These are phyloP conservation scores for Harlomillsia oculata DNA, from an alignment of 1,140 invertebrate species.

Conservation along the genomic window DNA sequence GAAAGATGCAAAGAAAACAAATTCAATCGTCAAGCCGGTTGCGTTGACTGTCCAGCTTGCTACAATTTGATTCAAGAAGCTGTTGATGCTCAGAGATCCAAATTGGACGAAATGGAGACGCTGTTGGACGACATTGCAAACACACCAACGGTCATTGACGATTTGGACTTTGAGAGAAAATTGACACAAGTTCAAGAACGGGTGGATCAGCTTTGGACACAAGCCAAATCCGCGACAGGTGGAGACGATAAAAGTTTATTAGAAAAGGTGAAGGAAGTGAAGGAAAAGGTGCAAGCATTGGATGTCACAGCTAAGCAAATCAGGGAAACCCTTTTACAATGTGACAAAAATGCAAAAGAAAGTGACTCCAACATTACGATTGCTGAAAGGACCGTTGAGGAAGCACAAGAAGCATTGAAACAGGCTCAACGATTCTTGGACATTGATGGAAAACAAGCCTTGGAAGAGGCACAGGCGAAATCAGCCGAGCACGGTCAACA, in stretches of 20 bases:
- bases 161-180: slow-evolving; percentile 69
- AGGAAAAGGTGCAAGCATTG: slow-evolving; percentile 55
- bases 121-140: slow-evolving; percentile 57
- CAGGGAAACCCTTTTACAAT: slow-evolving; percentile 23
- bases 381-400: slow-evolving; percentile 61
- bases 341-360: slow-evolving; percentile 48
- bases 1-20: slow-evolving; percentile 91
- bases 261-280: slow-evolving; percentile 56
- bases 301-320: slow-evolving; percentile 40
- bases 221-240: slow-evolving; percentile 56
- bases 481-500: slow-evolving; percentile 80
- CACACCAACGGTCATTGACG: slow-evolving; percentile 70
- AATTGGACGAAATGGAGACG: slow-evolving; percentile 60
- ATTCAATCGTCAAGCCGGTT: slow-evolving; percentile 70
- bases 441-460: slow-evolving; percentile 28
- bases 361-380: slow-evolving; percentile 59
- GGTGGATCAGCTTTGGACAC: slow-evolving; percentile 58
- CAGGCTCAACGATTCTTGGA: slow-evolving; percentile 31
- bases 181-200: slow-evolving; percentile 58
- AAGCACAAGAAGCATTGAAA: slow-evolving; percentile 58
- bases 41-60: slow-evolving; percentile 80
- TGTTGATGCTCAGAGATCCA: slow-evolving; percentile 65
- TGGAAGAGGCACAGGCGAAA: slow-evolving; percentile 58
- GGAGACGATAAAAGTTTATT: slow-evolving; percentile 53
- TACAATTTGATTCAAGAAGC: slow-evolving; percentile 86